Conservation (phyloP, 2,113 vertebrate species). For the cat (Felis catus) region F.catus_Fca126_mat1.0 CM031416.1:3186001-3186500, state of each 20-base stretch:
- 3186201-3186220: not conserved
- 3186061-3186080: not conserved
- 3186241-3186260: not conserved
- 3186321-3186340: not conserved
- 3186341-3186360: not conserved
- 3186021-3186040: not conserved
- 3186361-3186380: not conserved
- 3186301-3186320: not conserved
- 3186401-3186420: not conserved
- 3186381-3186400: not conserved
- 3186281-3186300: not conserved
- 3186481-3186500: conserved; percentile 7
- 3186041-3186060: not conserved
- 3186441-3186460: not conserved
- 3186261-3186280: not conserved
- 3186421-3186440: not conserved
- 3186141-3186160: not conserved
- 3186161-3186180: not conserved
- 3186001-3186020: not conserved
- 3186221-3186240: not conserved
- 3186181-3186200: not conserved
- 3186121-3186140: not conserved
- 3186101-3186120: not conserved
- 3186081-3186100: not conserved
- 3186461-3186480: not conserved